These are phyloP conservation scores for Mythimna loreyi DNA, from an alignment of 2,888 invertebrate species.

Conservation along the genomic window DNA sequence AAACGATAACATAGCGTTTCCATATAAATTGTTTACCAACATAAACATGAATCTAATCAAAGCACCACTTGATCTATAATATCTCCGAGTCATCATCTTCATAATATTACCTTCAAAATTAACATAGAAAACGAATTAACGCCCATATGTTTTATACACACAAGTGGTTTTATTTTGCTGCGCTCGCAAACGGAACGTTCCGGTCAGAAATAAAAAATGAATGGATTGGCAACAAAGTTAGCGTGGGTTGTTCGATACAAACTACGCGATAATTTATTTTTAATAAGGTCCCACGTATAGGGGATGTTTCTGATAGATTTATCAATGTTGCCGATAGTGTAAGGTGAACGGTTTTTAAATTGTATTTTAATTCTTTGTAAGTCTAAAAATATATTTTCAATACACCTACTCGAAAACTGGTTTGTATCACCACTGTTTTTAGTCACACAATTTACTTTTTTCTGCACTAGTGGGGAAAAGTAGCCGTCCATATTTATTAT, in stretches of 20 bases:
- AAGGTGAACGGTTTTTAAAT: conserved; percentile 19
- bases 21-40: not conserved
- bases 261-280: conserved; percentile 44
- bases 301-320: conserved; percentile 32
- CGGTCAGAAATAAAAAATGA: conserved; percentile 32
- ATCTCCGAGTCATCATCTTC: conserved; percentile 1
- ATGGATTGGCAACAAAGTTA: conserved; percentile 32
- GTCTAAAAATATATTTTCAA: too few species aligned
- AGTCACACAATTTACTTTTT: too few species aligned
- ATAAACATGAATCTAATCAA: not conserved
- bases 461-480: too few species aligned
- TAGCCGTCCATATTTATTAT: too few species aligned
- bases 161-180: conserved; percentile 46
- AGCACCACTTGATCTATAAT: not conserved
- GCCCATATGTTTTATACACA: conserved; percentile 37
- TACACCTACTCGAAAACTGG: too few species aligned
- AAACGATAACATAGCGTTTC: too few species aligned
- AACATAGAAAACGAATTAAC: conserved; percentile 59
- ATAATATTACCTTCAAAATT: conserved; percentile 26
- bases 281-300: conserved; percentile 39
- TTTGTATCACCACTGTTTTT: too few species aligned
- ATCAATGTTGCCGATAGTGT: conserved; percentile 33
- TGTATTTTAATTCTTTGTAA: not conserved
- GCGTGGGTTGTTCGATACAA: conserved; percentile 29
- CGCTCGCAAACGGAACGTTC: conserved; percentile 34